phyloP scores from a whole-genome alignment of 2,888 invertebrate genomes.

The Seladonia tumulorum region DNA sequence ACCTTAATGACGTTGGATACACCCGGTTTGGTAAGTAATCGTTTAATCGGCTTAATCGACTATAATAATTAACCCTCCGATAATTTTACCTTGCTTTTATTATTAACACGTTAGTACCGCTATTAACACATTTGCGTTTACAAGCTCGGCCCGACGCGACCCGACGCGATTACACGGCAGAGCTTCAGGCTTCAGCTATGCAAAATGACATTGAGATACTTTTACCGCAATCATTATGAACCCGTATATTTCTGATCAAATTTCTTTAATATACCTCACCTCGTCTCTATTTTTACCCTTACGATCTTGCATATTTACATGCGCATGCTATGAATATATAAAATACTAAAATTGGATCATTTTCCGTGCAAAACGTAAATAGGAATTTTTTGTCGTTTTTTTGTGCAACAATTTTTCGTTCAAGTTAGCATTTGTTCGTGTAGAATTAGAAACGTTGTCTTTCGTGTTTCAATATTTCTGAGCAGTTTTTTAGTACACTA shows the following conservation, averaged over 20 bases:
- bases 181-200: background rate
- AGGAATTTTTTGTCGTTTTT: background rate
- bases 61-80: conserved; percentile 48
- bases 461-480: background rate
- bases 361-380: background rate
- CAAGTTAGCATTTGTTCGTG: background rate
- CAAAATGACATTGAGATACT: background rate
- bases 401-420: background rate
- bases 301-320: background rate
- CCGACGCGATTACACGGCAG: background rate
- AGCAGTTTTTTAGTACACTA: too few species aligned
- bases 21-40: conserved; percentile 68
- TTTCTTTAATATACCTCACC: background rate
- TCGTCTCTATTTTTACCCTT: background rate
- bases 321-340: background rate
- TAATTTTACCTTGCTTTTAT: conserved; percentile 33
- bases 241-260: background rate
- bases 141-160: background rate
- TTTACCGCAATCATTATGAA: background rate
- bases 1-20: conserved; percentile 58
- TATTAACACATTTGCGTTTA: conserved; percentile 19
- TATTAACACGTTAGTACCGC: conserved; percentile 31
- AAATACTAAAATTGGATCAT: background rate
- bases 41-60: conserved; percentile 61
- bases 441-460: background rate